Percentiles rank a stretch among this genome's conserved stretches.
Evolutionary conservation across 2,797 vertebrate species (phyloP).

Genomic region (Tokudaia tokunoshimensis): DNA sequence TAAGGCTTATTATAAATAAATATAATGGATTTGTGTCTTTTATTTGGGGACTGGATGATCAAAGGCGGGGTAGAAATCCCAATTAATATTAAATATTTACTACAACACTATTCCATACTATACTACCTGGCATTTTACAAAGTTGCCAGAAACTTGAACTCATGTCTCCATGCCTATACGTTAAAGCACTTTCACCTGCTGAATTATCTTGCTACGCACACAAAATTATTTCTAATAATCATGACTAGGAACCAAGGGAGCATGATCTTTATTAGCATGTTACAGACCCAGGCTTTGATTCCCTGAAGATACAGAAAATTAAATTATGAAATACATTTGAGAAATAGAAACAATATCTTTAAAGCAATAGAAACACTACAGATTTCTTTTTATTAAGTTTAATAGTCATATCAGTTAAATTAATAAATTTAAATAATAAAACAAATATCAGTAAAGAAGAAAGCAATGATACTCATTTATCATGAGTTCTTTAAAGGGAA

Average conservation of each 20-base stretch:
- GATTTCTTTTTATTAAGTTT: conserved; percentile 31
- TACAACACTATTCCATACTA: neutral
- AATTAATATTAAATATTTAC: no score
- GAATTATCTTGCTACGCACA: neutral
- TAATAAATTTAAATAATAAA: conserved; percentile 33
- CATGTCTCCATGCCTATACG: no score
- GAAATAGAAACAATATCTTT: neutral
- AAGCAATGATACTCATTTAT: conserved; percentile 13
- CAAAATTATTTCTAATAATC: neutral
- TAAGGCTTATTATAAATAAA: no score
- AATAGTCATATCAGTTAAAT: neutral
- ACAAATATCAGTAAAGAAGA: neutral
- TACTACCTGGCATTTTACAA: neutral
- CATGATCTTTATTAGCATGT: neutral
- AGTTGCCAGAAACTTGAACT: neutral
- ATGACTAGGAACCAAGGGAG: neutral
- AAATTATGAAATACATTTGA: conserved; percentile 32
- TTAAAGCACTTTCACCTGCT: neutral
- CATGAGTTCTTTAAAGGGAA: neutral
- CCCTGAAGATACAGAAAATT: neutral
- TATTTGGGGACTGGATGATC: no score
- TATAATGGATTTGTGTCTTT: no score
- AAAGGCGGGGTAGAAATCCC: no score
- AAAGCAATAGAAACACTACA: neutral
- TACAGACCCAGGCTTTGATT: neutral